Evolutionary conservation across 2,888 invertebrate genomes (phyloP).

Genomic region (Hemithea aestivaria): DNA sequence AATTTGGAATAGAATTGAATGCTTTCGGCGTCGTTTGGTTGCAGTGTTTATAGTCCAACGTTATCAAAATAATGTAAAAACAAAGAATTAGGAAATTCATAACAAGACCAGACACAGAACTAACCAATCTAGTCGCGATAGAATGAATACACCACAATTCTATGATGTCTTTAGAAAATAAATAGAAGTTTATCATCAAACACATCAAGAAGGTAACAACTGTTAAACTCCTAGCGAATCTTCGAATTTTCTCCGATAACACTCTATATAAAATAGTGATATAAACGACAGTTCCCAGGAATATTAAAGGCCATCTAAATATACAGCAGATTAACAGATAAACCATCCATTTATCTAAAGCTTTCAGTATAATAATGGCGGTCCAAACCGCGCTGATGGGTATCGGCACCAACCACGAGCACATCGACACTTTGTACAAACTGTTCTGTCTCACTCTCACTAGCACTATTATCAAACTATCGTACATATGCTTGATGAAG

Average conservation of each 20-base stretch:
- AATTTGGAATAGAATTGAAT: constrained; percentile 35
- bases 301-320: constrained; percentile 63
- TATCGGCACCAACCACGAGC: constrained; percentile 58
- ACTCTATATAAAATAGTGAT: constrained; percentile 52
- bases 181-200: constrained; percentile 58
- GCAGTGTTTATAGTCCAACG: constrained; percentile 46
- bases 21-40: constrained; percentile 36
- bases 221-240: constrained; percentile 58
- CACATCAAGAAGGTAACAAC: constrained; percentile 63
- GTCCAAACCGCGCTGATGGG: constrained; percentile 47
- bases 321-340: constrained; percentile 53
- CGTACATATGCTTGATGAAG: constrained; percentile 69
- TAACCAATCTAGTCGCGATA: constrained; percentile 40
- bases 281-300: constrained; percentile 54
- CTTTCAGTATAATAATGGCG: constrained; percentile 30
- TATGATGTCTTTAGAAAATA: constrained; percentile 57
- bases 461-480: constrained; percentile 59
- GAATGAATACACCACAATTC: constrained; percentile 52
- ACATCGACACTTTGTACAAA: constrained; percentile 48
- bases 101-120: constrained; percentile 51
- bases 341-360: constrained; percentile 40
- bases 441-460: constrained; percentile 54
- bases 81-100: constrained; percentile 55
- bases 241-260: constrained; percentile 54
- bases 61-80: constrained; percentile 53